Evolutionary conservation across 2,888 invertebrate genomes (phyloP).

Genomic region (Colostygia pectinataria): DNA sequence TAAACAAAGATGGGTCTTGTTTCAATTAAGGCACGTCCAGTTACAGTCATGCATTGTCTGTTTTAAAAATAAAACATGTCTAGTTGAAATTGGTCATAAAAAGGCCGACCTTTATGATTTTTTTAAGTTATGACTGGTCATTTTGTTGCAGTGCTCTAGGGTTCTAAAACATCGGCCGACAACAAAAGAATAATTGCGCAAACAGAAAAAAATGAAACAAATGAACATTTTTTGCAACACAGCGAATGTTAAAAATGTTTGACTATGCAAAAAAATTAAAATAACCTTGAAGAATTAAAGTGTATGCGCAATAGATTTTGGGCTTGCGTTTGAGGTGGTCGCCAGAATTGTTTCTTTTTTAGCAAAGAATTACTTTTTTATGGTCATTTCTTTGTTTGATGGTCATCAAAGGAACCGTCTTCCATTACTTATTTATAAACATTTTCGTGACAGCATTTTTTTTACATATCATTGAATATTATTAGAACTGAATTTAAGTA

Average conservation of each 20-base stretch:
- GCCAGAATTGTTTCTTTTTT: conserved; percentile 34
- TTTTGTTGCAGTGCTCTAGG: conserved; percentile 9
- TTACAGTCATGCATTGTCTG: conserved; percentile 10
- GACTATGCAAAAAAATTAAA: conserved; percentile 57
- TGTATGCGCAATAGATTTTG: conserved; percentile 40
- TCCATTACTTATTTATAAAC: conserved; percentile 8
- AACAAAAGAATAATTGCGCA: conserved; percentile 51
- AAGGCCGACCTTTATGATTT: conserved; percentile 16
- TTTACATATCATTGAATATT: not conserved
- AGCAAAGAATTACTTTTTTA: conserved; percentile 43
- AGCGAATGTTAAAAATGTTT: conserved; percentile 53
- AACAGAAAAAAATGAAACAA: conserved; percentile 56
- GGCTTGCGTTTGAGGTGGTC: conserved; percentile 51
- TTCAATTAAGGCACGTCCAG: conserved; percentile 17
- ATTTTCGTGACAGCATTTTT: conserved; percentile 19
- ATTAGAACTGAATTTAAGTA: too few relatives aligned
- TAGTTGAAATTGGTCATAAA: conserved; percentile 19
- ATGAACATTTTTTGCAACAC: conserved; percentile 63
- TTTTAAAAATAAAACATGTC: conserved; percentile 8
- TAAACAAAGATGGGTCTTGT: conserved; percentile 16
- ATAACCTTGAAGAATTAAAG: conserved; percentile 42
- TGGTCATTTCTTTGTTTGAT: conserved; percentile 38
- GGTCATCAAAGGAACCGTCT: conserved; percentile 30
- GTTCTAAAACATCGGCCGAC: conserved; percentile 16
- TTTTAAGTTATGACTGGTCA: conserved; percentile 10